These are phyloP conservation scores for Drosophila leontia DNA, from an alignment of 1,140 invertebrate species.

Conservation along the genomic window DNA sequence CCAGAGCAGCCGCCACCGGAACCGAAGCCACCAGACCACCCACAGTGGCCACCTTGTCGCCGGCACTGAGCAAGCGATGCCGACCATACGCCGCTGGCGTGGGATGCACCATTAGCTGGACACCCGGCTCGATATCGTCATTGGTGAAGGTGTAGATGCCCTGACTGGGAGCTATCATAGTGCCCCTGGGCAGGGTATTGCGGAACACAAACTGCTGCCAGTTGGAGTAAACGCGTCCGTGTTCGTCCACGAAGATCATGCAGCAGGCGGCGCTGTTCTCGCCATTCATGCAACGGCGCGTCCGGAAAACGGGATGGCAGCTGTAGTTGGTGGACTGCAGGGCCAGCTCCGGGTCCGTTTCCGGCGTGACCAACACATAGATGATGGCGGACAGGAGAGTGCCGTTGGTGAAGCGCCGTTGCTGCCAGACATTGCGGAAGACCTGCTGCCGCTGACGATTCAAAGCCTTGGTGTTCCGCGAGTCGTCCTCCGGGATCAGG, in stretches of 20 bases:
- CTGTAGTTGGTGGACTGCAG: conserved; percentile 59
- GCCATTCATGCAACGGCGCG: conserved; percentile 63
- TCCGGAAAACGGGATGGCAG: conserved; percentile 75
- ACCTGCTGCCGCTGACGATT: conserved; percentile 48
- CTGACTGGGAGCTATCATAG: conserved; percentile 67
- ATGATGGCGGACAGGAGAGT: conserved; percentile 72
- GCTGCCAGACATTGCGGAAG: conserved; percentile 73
- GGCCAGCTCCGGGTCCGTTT: conserved; percentile 47
- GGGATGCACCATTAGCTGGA: conserved; percentile 41
- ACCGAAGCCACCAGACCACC: conserved; percentile 63
- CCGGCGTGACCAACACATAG: conserved; percentile 71
- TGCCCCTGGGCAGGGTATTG: conserved; percentile 68
- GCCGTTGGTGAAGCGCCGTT: conserved; percentile 70
- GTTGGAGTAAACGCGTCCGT: conserved; percentile 70
- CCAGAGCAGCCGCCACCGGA: conserved; percentile 59
- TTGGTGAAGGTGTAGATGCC: conserved; percentile 67
- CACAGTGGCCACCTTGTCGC: conserved; percentile 60
- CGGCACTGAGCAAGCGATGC: conserved; percentile 41
- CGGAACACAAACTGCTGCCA: conserved; percentile 64
- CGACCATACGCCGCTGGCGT: conserved; percentile 48
- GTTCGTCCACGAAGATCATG: conserved; percentile 78
- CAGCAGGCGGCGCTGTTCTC: conserved; percentile 70
- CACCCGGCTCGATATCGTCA: conserved; percentile 24
- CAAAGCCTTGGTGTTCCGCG: conserved; percentile 24
- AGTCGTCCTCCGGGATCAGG: conserved; percentile 43